Evolutionary conservation across 2,113 vertebrate species (phyloP).

Genomic region (Eurystomus gularis): DNA sequence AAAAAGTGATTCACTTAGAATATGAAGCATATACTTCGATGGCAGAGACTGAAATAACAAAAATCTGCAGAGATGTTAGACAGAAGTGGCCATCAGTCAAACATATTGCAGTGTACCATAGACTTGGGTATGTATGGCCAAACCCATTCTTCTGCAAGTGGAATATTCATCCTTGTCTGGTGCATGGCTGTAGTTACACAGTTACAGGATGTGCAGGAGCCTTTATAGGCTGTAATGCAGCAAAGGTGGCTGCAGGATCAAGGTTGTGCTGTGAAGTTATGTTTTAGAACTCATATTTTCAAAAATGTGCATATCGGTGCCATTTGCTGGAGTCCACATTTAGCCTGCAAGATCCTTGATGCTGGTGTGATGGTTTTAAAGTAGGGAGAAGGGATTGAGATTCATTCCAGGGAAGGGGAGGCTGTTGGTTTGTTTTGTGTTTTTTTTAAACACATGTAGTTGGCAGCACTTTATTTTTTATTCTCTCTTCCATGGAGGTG

Average conservation of each 20-base stretch:
- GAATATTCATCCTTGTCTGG: neutral
- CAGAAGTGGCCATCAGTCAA: conserved; percentile 81
- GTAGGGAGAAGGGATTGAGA: neutral
- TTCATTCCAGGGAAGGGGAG: neutral
- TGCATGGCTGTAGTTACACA: neutral
- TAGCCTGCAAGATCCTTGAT: neutral
- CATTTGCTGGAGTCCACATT: neutral
- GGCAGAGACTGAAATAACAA: conserved; percentile 87
- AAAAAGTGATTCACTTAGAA: conserved; percentile 85
- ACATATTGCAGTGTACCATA: conserved; percentile 86
- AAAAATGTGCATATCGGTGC: neutral
- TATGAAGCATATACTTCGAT: conserved; percentile 90
- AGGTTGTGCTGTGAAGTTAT: neutral
- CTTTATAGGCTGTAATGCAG: neutral
- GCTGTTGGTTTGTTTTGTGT: neutral
- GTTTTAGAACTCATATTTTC: neutral
- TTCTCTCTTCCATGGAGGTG: neutral
- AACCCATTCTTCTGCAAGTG: neutral
- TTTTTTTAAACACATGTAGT: neutral
- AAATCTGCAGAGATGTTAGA: conserved; percentile 83
- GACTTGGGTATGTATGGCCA: conserved; percentile 83
- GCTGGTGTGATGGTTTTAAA: neutral
- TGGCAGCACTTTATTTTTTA: neutral
- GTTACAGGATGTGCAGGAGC: neutral
- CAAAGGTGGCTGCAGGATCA: neutral